Conservation (phyloP, 2,888 invertebrate genomes). For the Meta bourneti region DNA sequence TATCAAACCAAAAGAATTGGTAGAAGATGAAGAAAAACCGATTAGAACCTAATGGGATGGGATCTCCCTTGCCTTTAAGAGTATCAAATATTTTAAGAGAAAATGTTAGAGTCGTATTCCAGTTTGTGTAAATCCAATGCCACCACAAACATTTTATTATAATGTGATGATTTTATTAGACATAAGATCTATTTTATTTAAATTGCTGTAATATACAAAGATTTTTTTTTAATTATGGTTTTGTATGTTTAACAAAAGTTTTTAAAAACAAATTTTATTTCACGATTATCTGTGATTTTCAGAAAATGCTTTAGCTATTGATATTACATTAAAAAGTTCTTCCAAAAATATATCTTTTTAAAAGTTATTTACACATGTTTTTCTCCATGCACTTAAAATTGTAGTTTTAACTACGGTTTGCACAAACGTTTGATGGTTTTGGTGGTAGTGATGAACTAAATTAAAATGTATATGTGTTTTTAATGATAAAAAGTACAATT, state of each 20-base stretch:
- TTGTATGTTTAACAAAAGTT: no score
- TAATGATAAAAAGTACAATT: not conserved
- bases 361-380: no score
- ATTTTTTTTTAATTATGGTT: not conserved
- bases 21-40: slow-evolving; percentile 69
- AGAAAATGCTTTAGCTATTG: no score
- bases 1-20: slow-evolving; percentile 44
- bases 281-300: no score
- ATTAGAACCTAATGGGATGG: slow-evolving; percentile 43
- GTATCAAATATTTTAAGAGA: not conserved
- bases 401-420: not conserved
- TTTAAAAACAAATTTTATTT: no score
- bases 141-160: no score
- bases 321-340: no score
- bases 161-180: no score
- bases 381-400: no score
- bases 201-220: not conserved
- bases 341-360: no score
- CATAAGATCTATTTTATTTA: no score
- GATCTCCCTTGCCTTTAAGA: slow-evolving; percentile 17
- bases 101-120: slow-evolving; percentile 6
- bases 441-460: not conserved
- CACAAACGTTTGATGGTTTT: not conserved
- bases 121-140: no score
- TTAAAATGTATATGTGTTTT: not conserved